Conservation (phyloP, 2,888 invertebrate species). For the Dyspetes luteomarginatus region DNA sequence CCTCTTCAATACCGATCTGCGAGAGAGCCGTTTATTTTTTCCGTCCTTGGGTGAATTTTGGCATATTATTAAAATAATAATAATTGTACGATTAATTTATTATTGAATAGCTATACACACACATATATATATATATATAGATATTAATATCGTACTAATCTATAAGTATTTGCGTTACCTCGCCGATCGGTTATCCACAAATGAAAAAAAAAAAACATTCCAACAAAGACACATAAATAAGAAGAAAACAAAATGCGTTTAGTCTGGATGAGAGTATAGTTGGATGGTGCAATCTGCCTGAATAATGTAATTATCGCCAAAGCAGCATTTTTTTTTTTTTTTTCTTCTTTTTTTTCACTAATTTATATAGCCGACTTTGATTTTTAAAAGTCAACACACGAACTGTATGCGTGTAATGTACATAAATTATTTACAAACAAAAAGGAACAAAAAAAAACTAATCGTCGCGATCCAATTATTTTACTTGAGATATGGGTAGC, state of each 20-base stretch:
- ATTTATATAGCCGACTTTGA: conserved; percentile 28
- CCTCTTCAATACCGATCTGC: conserved; percentile 17
- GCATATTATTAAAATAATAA: conserved; percentile 45
- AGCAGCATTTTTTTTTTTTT: conserved; percentile 83
- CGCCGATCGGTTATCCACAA: conserved; percentile 52
- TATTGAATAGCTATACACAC: background rate
- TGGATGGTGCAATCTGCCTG: conserved; percentile 37
- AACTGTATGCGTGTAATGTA: conserved; percentile 68
- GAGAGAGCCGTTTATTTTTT: conserved; percentile 76
- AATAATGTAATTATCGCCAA: conserved; percentile 75
- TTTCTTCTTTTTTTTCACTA: conserved; percentile 73
- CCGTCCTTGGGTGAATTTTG: conserved; percentile 83
- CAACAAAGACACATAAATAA: conserved; percentile 49
- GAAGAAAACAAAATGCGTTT: no score
- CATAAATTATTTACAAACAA: conserved; percentile 67
- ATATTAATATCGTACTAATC: conserved; percentile 43
- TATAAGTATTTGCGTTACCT: conserved; percentile 62
- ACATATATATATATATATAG: no score
- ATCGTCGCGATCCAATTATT: conserved; percentile 44
- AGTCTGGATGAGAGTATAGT: no score
- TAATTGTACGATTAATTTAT: conserved; percentile 14
- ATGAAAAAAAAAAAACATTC: conserved; percentile 41
- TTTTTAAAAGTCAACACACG: conserved; percentile 36
- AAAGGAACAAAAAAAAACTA: conserved; percentile 60
- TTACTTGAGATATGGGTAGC: conserved; percentile 44